Conservation (phyloP, 1,140 invertebrate species). For the Drosophila sproati region DNA sequence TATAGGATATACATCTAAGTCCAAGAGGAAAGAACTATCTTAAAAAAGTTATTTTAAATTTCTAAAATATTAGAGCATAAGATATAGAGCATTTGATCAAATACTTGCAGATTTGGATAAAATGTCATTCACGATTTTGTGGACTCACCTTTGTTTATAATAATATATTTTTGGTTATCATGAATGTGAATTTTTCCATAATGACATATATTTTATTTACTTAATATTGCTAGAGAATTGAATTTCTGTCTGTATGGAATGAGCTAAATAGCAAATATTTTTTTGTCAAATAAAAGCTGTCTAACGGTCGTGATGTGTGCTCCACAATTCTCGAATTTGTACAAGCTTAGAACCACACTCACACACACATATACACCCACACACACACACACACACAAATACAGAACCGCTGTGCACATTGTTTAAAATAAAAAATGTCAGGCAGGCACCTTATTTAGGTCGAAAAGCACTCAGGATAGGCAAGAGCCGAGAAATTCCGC, state of each 20-base stretch:
- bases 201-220: no score
- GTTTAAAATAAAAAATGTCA: slow-evolving; percentile 63
- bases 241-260: slow-evolving; percentile 10
- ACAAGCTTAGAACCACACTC: slow-evolving; percentile 1
- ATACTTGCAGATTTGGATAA: no score
- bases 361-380: slow-evolving; percentile 13
- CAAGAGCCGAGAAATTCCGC: slow-evolving; percentile 36
- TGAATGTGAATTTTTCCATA: no score
- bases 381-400: slow-evolving; percentile 1
- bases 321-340: slow-evolving; percentile 41
- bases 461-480: slow-evolving; percentile 71
- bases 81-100: no score
- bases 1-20: no score
- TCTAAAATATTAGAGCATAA: no score
- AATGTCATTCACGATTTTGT: no score
- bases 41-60: no score
- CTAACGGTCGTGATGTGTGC: slow-evolving; percentile 13
- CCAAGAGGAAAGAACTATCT: no score
- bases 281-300: slow-evolving; percentile 25
- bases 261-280: slow-evolving; percentile 27
- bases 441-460: slow-evolving; percentile 59
- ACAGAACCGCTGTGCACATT: slow-evolving; percentile 45
- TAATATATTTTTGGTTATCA: no score
- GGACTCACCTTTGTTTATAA: no score
- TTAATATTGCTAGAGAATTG: background rate